Evolutionary conservation across 1,140 invertebrate species (phyloP), one percentile per base, ranked within the genome.

Genomic region (Habropoda laboriosa): DNA sequence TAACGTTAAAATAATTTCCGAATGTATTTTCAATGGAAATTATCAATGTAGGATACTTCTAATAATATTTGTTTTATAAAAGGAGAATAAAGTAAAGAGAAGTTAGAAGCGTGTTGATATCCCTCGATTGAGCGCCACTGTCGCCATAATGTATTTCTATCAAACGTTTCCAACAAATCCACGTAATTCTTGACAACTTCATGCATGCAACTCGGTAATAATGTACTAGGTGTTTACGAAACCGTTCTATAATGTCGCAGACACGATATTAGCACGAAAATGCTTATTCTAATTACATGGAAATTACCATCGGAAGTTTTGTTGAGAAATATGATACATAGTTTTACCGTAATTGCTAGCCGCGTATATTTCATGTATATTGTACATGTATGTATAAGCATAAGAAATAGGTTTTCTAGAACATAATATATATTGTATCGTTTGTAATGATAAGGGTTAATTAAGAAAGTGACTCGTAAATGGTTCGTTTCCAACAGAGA

Each of bases 401-500:
- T 42, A 60, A 45, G 18, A 38, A 77, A 77, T 70, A 77, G 40
- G 21, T 51, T 76, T 76, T 76, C 16, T 57, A 24, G 38, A 68
- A 55, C 40, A 58, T 58, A 58, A 58, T 45, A 57, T 58, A 71
- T 35, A 45, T 71, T 40, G 24, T 45, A 68, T 61, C 64, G 67
- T 83, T 63, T 64, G 77, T 83, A 85, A 79, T 57, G 78, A 86
- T 86, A 81, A 86, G 73, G 57, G 73, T 86, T 86, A 76, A 85
- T 86, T 86, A 86, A 81, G 82, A 84, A 85, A 81, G 82, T 60
- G 45, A 76, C 82, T 85, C 67, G 82, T 80, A 78, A 81, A 78
- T 66, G 83, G 73, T 76, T 71, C 63, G 55, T 81, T 85, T 85
- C 32, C 74, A 86, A 70, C 40, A 38, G 77, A 68, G 80, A 73